Base-by-base conservation (phyloP, 2,797 vertebrate species). In the Ptychobarbus kaznakovi region DNA sequence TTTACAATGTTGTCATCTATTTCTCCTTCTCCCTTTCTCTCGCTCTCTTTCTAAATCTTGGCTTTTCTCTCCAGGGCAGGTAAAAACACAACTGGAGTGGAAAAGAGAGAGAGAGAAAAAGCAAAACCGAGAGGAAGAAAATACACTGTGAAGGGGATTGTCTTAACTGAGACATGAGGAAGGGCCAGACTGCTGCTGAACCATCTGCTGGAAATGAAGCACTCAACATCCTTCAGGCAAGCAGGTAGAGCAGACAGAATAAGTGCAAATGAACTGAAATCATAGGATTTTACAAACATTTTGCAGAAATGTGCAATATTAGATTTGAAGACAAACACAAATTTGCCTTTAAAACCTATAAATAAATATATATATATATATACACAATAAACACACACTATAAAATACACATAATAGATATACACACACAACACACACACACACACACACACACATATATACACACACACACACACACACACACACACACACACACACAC, bases 81-180 rank as follows among this genome's bases (percentile, higher is more conserved):
- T 89, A 89, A 91, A 92, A 85, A 82, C 90, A 82, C 90, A 92
- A 77, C 61, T 74, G 84, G 72, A 83, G 86, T 38, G 90, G 80
- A 88, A 92, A 80, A 81, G 46, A 51, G 53, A 69, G 79, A 68
- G 40, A 51, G 46, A 66, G 61, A 73, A 83, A 82, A 32, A 46
- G 65, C 53, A 86, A 72, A 49, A 86, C 66, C 75, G 16, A 75
- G 78, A 74, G 88, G 86, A 42, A 85, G 85, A 61, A 46, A 73
- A 88, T n/a, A 69, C 70, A 66, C 6, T 89, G 89, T 90, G 89
- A 85, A 81, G 85, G 90, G 87, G 93, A 93, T 92, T 82, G 81
- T 87, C 73, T 87, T 86, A 63, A 86, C 44, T 79, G 83, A 84
- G 83, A 87, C 15, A 35, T 63, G 58, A 80, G 81, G 66, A 80